Evolutionary conservation across 2,113 vertebrate genomes (phyloP).

Genomic region (Pseudonaja textilis): DNA sequence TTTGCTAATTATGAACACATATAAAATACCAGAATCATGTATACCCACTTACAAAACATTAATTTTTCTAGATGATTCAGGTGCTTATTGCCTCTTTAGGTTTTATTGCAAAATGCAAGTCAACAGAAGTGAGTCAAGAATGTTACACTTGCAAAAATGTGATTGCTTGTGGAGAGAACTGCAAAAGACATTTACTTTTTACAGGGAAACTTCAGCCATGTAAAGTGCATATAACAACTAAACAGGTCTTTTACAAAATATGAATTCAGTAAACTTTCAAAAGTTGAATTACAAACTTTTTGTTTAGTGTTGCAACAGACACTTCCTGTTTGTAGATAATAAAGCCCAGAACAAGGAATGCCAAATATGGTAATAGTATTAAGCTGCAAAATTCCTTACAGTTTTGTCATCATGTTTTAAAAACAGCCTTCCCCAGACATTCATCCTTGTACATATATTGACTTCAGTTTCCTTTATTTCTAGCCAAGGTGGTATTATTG

Average conservation of each 20-base stretch:
- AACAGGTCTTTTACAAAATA: background rate
- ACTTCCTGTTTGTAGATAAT: slow-evolving; percentile 55
- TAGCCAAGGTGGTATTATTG: background rate
- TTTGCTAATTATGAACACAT: background rate
- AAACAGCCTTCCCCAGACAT: background rate
- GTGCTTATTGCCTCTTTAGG: background rate
- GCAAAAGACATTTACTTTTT: background rate
- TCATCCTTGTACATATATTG: background rate
- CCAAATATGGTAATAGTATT: slow-evolving; percentile 71
- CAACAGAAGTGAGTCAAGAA: background rate
- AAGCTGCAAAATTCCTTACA: slow-evolving; percentile 63
- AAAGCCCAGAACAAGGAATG: slow-evolving; percentile 63
- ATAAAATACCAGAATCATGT: background rate
- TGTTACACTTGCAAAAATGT: slow-evolving; percentile 8
- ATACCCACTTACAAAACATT: background rate
- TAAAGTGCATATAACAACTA: background rate
- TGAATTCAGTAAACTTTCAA: slow-evolving; percentile 46
- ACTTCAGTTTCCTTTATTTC: background rate
- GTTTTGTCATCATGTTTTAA: slow-evolving; percentile 57
- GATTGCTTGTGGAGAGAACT: slow-evolving; percentile 9
- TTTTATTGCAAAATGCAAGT: background rate
- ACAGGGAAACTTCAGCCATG: background rate
- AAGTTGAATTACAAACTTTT: slow-evolving; percentile 64
- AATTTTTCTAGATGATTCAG: background rate
- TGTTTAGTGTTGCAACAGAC: slow-evolving; percentile 64